Conservation (phyloP, 2,888 invertebrate species). For the Argyresthia albistria region DNA sequence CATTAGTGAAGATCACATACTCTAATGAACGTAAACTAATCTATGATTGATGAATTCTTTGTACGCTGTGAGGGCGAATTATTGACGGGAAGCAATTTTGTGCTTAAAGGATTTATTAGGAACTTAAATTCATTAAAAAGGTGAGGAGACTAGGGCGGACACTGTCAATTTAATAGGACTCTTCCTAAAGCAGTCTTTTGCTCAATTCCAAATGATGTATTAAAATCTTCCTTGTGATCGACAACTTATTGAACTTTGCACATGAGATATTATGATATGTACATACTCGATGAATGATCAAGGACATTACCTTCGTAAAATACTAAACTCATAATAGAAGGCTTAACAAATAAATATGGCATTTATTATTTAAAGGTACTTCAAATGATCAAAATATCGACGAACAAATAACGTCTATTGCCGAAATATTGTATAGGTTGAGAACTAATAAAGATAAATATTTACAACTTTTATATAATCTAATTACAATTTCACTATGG, state of each 20-base stretch:
- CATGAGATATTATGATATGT: slow-evolving; percentile 34
- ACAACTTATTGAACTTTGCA: slow-evolving; percentile 5
- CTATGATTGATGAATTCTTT: slow-evolving; percentile 3
- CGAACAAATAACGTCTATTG: slow-evolving; percentile 59
- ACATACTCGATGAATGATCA: slow-evolving; percentile 25
- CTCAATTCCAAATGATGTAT: slow-evolving; percentile 52
- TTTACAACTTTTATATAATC: slow-evolving; percentile 39
- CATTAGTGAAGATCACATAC: slow-evolving; percentile 44
- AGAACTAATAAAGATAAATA: slow-evolving; percentile 50
- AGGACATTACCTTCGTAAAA: background rate
- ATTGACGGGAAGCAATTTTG: slow-evolving; percentile 21
- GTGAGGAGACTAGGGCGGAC: slow-evolving; percentile 23
- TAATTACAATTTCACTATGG: slow-evolving; percentile 57
- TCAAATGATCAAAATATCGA: slow-evolving; percentile 24
- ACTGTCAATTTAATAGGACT: slow-evolving; percentile 9
- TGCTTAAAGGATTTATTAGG: slow-evolving; percentile 31
- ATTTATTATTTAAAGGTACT: slow-evolving; percentile 61
- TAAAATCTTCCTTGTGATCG: too few relatives aligned
- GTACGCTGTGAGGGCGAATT: slow-evolving; percentile 14
- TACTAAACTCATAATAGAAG: slow-evolving; percentile 8
- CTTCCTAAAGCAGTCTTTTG: slow-evolving; percentile 57
- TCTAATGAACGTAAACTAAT: slow-evolving; percentile 9
- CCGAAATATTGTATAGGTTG: slow-evolving; percentile 21
- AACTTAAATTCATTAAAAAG: slow-evolving; percentile 24
- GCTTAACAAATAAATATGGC: slow-evolving; percentile 70